phyloP scores from a whole-genome alignment of 37 sponge, comb jelly and placozoan genomes.

The Spongia lamella region DNA sequence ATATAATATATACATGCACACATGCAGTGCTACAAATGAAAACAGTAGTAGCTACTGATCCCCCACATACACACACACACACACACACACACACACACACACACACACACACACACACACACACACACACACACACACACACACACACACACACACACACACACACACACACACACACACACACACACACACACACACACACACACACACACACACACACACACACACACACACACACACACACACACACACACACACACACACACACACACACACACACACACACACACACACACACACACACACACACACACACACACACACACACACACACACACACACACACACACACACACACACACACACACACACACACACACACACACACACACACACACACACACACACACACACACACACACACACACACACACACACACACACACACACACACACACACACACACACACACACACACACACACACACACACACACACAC shows the following conservation, averaged over 20 bases:
- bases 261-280: slow-evolving; percentile 35
- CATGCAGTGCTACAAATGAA: too few species aligned
- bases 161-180: slow-evolving; percentile 17
- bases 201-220: slow-evolving; percentile 27
- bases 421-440: slow-evolving; percentile 33
- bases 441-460: slow-evolving; percentile 47
- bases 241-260: slow-evolving; percentile 53
- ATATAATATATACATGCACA: too few species aligned
- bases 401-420: slow-evolving; percentile 31
- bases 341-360: slow-evolving; percentile 37
- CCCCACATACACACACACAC: background rate
- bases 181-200: slow-evolving; percentile 13
- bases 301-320: slow-evolving; percentile 40
- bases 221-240: slow-evolving; percentile 42
- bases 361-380: slow-evolving; percentile 16
- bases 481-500: slow-evolving; percentile 26
- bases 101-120: slow-evolving; percentile 15
- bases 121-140: slow-evolving; percentile 41
- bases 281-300: slow-evolving; percentile 29
- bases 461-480: slow-evolving; percentile 48
- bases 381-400: slow-evolving; percentile 4
- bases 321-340: slow-evolving; percentile 41
- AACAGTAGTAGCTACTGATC: too few species aligned
- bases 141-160: slow-evolving; percentile 25
- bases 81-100: slow-evolving; percentile 2